These are phyloP conservation scores for Pipra filicauda DNA, from an alignment of 2,113 vertebrate genomes.

Conservation along the genomic window DNA sequence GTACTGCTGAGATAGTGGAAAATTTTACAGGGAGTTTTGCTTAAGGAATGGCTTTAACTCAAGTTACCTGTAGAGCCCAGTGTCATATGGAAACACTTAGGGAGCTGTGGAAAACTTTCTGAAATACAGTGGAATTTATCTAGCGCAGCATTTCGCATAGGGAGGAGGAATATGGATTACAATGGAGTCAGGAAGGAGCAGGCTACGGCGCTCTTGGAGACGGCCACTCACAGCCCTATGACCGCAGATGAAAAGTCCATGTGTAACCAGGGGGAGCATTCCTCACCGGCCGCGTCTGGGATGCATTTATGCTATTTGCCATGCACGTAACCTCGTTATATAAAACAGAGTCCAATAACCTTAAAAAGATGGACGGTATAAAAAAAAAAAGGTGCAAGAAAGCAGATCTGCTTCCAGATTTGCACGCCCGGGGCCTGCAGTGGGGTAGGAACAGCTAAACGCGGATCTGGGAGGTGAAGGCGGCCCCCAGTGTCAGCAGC, in stretches of 20 bases:
- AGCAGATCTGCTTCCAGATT: conserved; percentile 35
- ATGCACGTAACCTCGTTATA: conserved; percentile 62
- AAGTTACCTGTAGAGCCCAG: conserved; percentile 75
- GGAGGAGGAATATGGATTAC: conserved; percentile 65
- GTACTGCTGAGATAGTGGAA: conserved; percentile 76
- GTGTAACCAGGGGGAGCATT: conserved; percentile 45
- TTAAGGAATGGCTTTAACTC: conserved; percentile 75
- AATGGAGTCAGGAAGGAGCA: conserved; percentile 52
- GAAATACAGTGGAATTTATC: conserved; percentile 73
- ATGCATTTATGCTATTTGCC: conserved; percentile 59
- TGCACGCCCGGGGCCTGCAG: neutral
- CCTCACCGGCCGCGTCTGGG: conserved; percentile 43
- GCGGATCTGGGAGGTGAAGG: rapidly evolving
- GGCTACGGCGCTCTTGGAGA: conserved; percentile 11
- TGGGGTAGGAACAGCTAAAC: neutral
- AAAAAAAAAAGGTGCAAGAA: conserved; percentile 40
- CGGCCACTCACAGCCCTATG: neutral
- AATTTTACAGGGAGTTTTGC: conserved; percentile 71
- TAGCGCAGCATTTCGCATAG: conserved; percentile 50
- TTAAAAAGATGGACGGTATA: conserved; percentile 17
- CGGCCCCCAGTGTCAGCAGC: neutral
- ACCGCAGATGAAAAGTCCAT: conserved; percentile 59
- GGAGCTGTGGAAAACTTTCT: conserved; percentile 78
- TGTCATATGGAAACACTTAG: conserved; percentile 79
- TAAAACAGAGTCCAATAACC: conserved; percentile 53